A percentile compares a stretch with the other conserved stretches of the same genome.
phyloP scores from a whole-genome alignment of 2,113 vertebrate species.

The Cinclus mexicanus region DNA sequence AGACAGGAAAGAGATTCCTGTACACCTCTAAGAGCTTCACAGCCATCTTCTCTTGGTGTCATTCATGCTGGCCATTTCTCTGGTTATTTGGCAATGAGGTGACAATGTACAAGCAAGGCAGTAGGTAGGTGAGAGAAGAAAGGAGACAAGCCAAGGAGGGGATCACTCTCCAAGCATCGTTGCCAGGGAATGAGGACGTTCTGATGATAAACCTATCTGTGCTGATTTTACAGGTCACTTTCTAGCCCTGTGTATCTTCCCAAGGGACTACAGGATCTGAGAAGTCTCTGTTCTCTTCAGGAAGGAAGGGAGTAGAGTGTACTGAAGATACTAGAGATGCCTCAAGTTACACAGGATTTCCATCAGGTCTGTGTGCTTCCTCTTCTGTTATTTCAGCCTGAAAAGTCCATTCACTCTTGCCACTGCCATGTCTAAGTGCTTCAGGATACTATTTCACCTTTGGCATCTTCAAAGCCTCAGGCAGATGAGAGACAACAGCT shows the following conservation, averaged over 20 bases:
- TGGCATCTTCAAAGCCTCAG: not conserved
- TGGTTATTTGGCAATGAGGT: not conserved
- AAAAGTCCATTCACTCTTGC: not conserved
- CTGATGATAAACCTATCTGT: not conserved
- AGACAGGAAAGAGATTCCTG: not conserved
- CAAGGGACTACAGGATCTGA: not conserved
- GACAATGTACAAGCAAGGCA: not conserved
- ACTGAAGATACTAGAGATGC: not conserved
- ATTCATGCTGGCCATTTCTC: not conserved
- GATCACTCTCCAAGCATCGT: fast-evolving
- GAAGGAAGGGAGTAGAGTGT: not conserved
- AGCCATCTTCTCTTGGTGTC: not conserved
- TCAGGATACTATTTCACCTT: slow-evolving; percentile 29
- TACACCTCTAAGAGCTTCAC: not conserved
- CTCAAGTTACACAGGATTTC: not conserved
- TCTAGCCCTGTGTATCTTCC: not conserved
- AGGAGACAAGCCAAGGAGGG: not conserved
- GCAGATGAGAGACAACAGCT: not conserved
- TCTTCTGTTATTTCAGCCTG: not conserved
- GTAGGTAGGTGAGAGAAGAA: not conserved
- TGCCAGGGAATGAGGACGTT: not conserved
- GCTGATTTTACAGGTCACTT: not conserved
- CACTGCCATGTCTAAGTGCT: not conserved
- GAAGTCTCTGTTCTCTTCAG: not conserved
- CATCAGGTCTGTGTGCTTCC: not conserved